phyloP scores from a whole-genome alignment of 2,888 invertebrate species.

The Axea sp. region DNA sequence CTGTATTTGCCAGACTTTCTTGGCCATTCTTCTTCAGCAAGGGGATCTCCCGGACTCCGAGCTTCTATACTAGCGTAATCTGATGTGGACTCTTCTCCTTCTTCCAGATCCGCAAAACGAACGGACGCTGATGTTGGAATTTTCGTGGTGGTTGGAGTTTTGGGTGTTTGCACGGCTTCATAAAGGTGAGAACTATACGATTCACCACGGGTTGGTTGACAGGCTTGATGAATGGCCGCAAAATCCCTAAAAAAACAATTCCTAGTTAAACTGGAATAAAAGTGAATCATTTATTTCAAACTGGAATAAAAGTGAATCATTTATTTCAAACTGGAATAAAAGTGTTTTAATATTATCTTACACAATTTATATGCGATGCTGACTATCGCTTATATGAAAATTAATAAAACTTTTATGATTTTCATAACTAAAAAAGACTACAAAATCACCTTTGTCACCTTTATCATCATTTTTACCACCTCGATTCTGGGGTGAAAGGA shows the following conservation, averaged over 20 bases:
- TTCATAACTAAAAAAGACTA: too few relatives aligned
- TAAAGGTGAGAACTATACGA: slow-evolving; percentile 82
- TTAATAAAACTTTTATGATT: too few relatives aligned
- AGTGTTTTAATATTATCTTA: too few relatives aligned
- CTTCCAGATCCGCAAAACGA: slow-evolving; percentile 81
- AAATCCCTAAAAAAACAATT: slow-evolving; percentile 79
- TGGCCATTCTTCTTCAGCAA: slow-evolving; percentile 77
- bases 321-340: too few relatives aligned
- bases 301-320: too few relatives aligned
- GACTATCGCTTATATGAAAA: too few relatives aligned
- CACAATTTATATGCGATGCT: too few relatives aligned
- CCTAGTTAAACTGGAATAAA: too few relatives aligned
- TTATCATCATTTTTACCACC: too few relatives aligned
- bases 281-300: too few relatives aligned
- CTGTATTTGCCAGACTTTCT: slow-evolving; percentile 63
- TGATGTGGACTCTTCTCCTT: slow-evolving; percentile 85
- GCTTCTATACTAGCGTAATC: slow-evolving; percentile 89
- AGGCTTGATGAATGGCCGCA: slow-evolving; percentile 80
- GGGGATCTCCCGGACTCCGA: slow-evolving; percentile 77
- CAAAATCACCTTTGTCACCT: too few relatives aligned
- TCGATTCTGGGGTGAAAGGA: too few relatives aligned
- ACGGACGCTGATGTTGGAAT: slow-evolving; percentile 82
- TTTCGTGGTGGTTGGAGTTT: slow-evolving; percentile 76
- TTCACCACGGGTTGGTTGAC: slow-evolving; percentile 81
- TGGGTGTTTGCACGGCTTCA: slow-evolving; percentile 80